These are phyloP conservation scores for Serrognathus titanus DNA, from an alignment of 2,888 invertebrate species.

Conservation along the genomic window DNA sequence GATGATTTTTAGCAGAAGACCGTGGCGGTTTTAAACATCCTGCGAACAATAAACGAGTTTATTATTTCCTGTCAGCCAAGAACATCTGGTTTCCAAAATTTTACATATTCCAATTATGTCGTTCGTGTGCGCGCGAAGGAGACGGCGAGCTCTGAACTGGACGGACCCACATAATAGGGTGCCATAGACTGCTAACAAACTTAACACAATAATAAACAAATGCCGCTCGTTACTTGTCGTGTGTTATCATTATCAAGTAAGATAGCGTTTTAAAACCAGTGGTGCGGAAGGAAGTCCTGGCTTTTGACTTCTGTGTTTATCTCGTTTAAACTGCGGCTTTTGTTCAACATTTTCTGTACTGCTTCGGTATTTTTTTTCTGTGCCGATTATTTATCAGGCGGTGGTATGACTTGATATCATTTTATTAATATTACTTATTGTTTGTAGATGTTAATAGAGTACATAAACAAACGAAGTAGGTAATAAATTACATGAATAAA, in stretches of 20 bases:
- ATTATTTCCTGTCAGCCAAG: conserved; percentile 20
- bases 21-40: too few species aligned
- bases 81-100: conserved; percentile 19
- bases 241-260: conserved; percentile 7
- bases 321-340: conserved; percentile 1
- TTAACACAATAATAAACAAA: conserved; percentile 8
- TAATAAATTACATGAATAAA: too few species aligned
- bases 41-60: conserved; percentile 6
- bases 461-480: neutral
- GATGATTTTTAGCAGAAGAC: too few species aligned
- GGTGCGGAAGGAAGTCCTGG: conserved; percentile 33
- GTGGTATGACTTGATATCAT: neutral
- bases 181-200: neutral
- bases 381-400: too few species aligned
- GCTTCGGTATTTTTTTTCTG: neutral
- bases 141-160: too few species aligned
- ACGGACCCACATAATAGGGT: neutral
- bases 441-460: conserved; percentile 1
- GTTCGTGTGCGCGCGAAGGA: too few species aligned
- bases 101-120: conserved; percentile 2
- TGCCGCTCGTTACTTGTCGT: conserved; percentile 8
- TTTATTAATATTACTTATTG: too few species aligned
- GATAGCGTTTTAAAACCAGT: conserved; percentile 10
- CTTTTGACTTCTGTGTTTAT: conserved; percentile 28
- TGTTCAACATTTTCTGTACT: neutral